A percentile compares a stretch with the other conserved stretches of the same genome.
phyloP scores from a whole-genome alignment of 2,113 vertebrate genomes.

The Mugil cephalus region DNA sequence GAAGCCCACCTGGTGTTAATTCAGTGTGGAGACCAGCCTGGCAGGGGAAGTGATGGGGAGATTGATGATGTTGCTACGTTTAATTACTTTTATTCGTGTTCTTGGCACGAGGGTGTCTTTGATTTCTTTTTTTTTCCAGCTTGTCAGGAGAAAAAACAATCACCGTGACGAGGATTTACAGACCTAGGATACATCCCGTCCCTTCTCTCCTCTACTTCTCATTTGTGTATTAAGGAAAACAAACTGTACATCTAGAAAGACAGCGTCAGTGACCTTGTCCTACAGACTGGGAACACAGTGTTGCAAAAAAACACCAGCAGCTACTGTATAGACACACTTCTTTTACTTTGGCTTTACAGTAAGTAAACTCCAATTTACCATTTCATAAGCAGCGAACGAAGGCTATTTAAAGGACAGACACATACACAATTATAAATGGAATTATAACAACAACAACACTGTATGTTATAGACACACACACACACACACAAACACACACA shows the following conservation, averaged over 20 bases:
- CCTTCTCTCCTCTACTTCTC: conserved; percentile 30
- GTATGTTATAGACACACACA: too few relatives aligned
- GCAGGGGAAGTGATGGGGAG: conserved; percentile 48
- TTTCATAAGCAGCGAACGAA: conserved; percentile 3
- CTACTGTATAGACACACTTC: conserved; percentile 7
- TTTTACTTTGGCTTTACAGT: neutral
- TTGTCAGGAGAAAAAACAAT: conserved; percentile 69
- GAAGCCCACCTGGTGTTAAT: conserved; percentile 60
- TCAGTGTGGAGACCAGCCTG: conserved; percentile 48
- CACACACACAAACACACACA: too few relatives aligned
- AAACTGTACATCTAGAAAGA: neutral
- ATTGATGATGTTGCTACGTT: conserved; percentile 77
- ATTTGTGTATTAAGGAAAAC: conserved; percentile 47
- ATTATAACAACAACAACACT: too few relatives aligned
- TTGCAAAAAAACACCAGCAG: conserved; percentile 23
- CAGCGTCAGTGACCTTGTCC: conserved; percentile 15
- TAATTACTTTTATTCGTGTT: conserved; percentile 82
- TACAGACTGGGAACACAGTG: neutral
- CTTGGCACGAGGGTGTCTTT: conserved; percentile 61
- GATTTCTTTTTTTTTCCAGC: conserved; percentile 20
- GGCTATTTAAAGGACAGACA: too few relatives aligned
- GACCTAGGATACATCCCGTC: conserved; percentile 42
- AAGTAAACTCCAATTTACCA: neutral
- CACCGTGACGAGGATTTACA: conserved; percentile 67
- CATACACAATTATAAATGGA: too few relatives aligned